Conservation (phyloP, 2,113 vertebrate genomes). For the Lasiurus borealis region DNA sequence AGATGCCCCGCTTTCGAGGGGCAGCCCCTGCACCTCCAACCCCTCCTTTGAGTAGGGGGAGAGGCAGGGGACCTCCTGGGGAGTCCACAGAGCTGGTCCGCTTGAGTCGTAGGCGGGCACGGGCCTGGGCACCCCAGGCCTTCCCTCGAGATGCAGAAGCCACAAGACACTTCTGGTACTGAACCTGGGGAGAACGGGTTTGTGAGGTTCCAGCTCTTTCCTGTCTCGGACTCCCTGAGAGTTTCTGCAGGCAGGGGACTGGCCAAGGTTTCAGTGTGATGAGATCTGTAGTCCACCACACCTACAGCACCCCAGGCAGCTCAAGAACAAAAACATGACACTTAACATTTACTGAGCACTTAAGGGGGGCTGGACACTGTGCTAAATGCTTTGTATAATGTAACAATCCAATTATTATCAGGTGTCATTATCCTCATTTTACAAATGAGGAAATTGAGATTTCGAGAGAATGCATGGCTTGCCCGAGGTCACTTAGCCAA, state of each 20-base stretch:
- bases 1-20: slow-evolving; percentile 90
- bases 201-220: slow-evolving; percentile 53
- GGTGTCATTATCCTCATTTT: background rate
- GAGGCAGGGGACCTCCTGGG: slow-evolving; percentile 82
- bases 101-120: slow-evolving; percentile 88
- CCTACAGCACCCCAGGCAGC: background rate
- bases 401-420: background rate
- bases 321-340: slow-evolving; percentile 54
- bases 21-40: slow-evolving; percentile 77
- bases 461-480: slow-evolving; percentile 47
- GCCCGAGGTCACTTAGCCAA: background rate
- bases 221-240: slow-evolving; percentile 2
- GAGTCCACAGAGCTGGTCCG: slow-evolving; percentile 90
- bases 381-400: slow-evolving; percentile 4
- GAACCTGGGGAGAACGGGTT: slow-evolving; percentile 88
- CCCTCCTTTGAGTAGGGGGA: slow-evolving; percentile 82
- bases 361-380: slow-evolving; percentile 10
- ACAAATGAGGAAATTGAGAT: slow-evolving; percentile 13
- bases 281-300: background rate
- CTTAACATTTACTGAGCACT: slow-evolving; percentile 23
- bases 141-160: slow-evolving; percentile 91
- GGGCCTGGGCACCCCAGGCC: slow-evolving; percentile 86
- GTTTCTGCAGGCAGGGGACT: slow-evolving; percentile 25
- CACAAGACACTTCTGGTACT: slow-evolving; percentile 97
- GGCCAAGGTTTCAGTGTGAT: background rate